Evolutionary conservation across 2,113 vertebrate genomes (phyloP), one percentile per base, ranked within the genome.

Genomic region (Myxocyprinus asiaticus): DNA sequence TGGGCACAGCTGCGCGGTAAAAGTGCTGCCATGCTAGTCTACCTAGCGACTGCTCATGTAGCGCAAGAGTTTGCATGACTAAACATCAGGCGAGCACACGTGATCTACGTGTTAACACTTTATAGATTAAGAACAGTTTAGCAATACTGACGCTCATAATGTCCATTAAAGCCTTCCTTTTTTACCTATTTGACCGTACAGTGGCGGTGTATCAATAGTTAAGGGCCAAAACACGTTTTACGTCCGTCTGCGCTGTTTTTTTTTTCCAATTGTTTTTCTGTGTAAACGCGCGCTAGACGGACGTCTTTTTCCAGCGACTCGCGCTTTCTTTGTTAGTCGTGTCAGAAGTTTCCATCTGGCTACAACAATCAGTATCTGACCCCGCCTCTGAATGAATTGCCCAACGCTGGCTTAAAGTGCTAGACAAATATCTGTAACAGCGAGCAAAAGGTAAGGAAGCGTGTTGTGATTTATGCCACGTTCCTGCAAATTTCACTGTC

Each of bases 1-100:
- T 53, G 22, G 73, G 17, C 48, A 55, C 61, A 53, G 74, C 45
- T 65, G 50, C 74, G 33, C 47, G 74, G 48, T 65, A 65, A 63
- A 65, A 76, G 22, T 76, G 74, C 74, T 76, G 65, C n/a, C 8
- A 43, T 65, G 74, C 74, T 76, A 76, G 74, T 76, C 64, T 65
- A 65, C 59, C 74, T 76, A 76, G 74, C 74, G 61, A 76, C 62
- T 76, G 50, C 11, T 10, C 8, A 76, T 63, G 61, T 33, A 63
- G 8, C 47, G 44, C 62, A 55, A 55, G 45, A 65, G 22, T 65
- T 76, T 65, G 22, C 22, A 4, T 48, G 45, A 12, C 58, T 45
- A 42, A 50, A 17, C 45, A n/a, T 63, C 14, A 63, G 58, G 45
- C 58, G 48, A 14, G 22, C 4, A n/a, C 58, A 74, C 44, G 17